Evolutionary conservation across 2,888 invertebrate genomes (phyloP).

Genomic region (Strigamia crassipes): DNA sequence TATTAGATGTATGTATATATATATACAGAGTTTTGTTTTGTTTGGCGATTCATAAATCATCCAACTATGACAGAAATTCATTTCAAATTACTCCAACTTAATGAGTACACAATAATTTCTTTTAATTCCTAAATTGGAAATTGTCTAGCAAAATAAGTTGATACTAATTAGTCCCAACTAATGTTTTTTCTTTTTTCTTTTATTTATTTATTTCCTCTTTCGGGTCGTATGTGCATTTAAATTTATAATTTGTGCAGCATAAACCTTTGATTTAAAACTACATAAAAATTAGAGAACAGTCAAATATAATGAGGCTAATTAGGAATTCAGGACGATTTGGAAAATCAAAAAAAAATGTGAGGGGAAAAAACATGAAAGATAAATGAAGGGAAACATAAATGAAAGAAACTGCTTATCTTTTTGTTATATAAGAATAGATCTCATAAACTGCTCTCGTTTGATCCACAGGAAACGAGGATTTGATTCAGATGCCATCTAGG

Average conservation of each 20-base stretch:
- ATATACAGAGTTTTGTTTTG: too few species aligned
- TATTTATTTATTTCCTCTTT: neutral
- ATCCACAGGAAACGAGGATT: slow-evolving; percentile 11
- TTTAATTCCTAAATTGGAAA: neutral
- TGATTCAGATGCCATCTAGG: slow-evolving; percentile 1
- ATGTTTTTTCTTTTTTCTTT: neutral
- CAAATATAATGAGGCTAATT: slow-evolving; percentile 5
- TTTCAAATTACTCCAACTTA: neutral
- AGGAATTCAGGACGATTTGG: neutral
- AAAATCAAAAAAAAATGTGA: neutral
- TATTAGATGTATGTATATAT: too few species aligned
- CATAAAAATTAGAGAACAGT: neutral
- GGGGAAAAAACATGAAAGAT: neutral
- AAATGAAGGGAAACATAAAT: neutral
- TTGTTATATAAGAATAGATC: slow-evolving; percentile 18
- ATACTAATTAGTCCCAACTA: neutral
- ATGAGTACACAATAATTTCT: neutral
- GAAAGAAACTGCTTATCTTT: slow-evolving; percentile 8
- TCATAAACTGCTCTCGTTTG: slow-evolving; percentile 21
- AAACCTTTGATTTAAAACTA: neutral
- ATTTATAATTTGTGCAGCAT: neutral
- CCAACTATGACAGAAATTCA: neutral
- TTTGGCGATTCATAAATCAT: neutral
- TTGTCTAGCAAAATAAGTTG: neutral
- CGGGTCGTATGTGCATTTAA: neutral